Conservation (phyloP, 2,113 vertebrate genomes). For the Isurus oxyrinchus region DNA sequence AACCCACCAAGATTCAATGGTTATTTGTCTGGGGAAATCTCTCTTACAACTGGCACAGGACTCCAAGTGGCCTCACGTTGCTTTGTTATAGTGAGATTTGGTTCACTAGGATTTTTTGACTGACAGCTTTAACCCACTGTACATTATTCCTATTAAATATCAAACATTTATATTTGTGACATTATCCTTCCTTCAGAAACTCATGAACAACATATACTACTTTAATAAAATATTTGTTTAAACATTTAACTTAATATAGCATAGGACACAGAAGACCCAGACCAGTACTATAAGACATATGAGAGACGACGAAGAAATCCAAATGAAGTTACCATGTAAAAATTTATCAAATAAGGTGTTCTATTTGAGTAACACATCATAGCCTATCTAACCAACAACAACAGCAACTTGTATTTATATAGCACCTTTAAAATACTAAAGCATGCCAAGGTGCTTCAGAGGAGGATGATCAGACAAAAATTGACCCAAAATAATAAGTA, state of each 20-base stretch:
- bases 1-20: background rate
- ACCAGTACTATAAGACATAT: background rate
- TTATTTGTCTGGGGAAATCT: background rate
- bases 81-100: background rate
- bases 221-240: background rate
- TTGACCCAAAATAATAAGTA: background rate
- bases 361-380: background rate
- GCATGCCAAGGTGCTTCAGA: background rate
- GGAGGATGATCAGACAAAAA: background rate
- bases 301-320: background rate
- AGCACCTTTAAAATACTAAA: background rate
- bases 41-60: background rate
- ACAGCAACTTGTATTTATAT: background rate
- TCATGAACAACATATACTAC: background rate
- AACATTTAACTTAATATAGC: background rate
- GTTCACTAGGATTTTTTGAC: background rate
- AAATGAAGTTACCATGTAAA: background rate
- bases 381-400: background rate
- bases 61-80: background rate
- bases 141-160: background rate
- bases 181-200: background rate
- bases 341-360: background rate
- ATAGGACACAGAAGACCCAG: background rate
- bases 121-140: background rate
- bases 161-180: background rate